A percentile compares a stretch with the other conserved stretches of the same genome.
Conservation (phyloP, 2,888 invertebrate genomes). For the Sericinus montela region DNA sequence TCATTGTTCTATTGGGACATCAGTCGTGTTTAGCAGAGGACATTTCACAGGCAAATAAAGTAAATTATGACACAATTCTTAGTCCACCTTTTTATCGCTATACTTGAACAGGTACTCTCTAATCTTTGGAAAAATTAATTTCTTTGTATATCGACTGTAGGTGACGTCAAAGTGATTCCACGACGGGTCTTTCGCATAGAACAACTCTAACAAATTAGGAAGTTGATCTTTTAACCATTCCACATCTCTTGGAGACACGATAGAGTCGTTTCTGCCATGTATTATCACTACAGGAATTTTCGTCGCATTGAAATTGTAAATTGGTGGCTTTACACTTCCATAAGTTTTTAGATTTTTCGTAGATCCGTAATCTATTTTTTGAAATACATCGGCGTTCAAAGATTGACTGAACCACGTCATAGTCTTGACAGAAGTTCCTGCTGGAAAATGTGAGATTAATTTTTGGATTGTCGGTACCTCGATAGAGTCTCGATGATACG, state of each 20-base stretch:
- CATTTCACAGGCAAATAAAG: no score
- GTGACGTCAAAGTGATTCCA: constrained; percentile 45
- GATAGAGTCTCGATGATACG: constrained; percentile 47
- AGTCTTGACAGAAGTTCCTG: constrained; percentile 48
- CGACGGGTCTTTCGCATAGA: constrained; percentile 72
- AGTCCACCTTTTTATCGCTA: no score
- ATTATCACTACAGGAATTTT: constrained; percentile 43
- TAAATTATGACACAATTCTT: no score
- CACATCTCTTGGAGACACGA: constrained; percentile 80
- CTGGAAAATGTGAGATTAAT: constrained; percentile 50
- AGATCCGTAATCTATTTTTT: constrained; percentile 52
- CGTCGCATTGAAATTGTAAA: constrained; percentile 45
- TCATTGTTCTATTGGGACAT: no score
- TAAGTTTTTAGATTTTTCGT: constrained; percentile 41
- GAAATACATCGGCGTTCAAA: constrained; percentile 35
- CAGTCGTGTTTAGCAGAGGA: no score
- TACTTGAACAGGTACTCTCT: constrained; percentile 33
- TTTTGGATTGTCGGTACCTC: constrained; percentile 36
- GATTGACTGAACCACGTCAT: constrained; percentile 55
- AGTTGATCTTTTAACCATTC: constrained; percentile 69
- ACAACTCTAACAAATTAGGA: constrained; percentile 75
- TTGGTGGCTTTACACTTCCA: constrained; percentile 42
- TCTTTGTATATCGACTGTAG: constrained; percentile 38
- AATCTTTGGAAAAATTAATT: constrained; percentile 35
- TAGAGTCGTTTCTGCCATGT: constrained; percentile 70